Conservation (phyloP, 2,113 vertebrate species). For the Anas platyrhynchos region DNA sequence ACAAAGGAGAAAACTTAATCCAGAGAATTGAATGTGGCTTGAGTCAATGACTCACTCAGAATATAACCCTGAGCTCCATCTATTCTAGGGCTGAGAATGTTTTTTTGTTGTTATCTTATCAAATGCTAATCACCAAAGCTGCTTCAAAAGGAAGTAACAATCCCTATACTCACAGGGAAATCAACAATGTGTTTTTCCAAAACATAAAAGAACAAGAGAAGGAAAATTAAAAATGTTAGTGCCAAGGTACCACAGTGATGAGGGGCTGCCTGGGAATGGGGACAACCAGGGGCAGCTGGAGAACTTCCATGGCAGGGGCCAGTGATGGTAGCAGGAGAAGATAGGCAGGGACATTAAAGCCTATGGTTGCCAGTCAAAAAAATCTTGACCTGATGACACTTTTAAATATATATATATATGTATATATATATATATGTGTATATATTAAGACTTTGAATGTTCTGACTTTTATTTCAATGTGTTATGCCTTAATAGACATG, state of each 20-base stretch:
- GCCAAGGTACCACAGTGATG: rapidly evolving
- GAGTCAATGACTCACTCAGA: background rate
- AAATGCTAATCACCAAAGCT: background rate
- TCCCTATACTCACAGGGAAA: background rate
- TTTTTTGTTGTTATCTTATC: background rate
- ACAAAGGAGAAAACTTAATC: background rate
- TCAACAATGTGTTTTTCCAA: background rate
- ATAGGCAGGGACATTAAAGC: background rate
- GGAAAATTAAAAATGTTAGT: background rate
- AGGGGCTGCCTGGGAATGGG: background rate
- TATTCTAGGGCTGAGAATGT: background rate
- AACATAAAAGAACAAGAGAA: background rate
- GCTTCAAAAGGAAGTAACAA: background rate
- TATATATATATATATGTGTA: too few species aligned
- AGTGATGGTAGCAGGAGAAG: background rate
- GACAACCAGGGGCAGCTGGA: background rate
- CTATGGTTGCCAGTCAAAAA: background rate
- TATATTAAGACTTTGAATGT: background rate
- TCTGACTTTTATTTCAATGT: background rate
- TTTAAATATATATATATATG: background rate
- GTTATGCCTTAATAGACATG: background rate
- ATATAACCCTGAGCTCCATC: background rate
- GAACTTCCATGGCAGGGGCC: rapidly evolving
- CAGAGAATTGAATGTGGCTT: background rate
- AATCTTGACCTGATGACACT: rapidly evolving